Evolutionary conservation across 2,888 invertebrate species (phyloP).

Genomic region (Acanthoscelides obtectus): DNA sequence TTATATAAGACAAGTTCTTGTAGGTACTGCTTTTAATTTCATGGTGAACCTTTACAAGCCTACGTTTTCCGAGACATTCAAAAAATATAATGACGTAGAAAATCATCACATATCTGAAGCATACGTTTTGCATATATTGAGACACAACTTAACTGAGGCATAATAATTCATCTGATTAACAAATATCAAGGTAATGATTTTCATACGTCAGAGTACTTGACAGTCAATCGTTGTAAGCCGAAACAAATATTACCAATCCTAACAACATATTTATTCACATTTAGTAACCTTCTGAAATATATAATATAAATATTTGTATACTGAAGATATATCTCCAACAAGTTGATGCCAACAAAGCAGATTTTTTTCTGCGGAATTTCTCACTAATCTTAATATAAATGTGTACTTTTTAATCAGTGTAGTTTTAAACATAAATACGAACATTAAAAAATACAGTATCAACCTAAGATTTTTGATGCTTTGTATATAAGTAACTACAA

Average conservation of each 20-base stretch:
- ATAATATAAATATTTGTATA: neutral
- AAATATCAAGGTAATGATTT: neutral
- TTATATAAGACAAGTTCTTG: too few relatives aligned
- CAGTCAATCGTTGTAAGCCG: conserved; percentile 39
- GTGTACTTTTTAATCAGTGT: neutral
- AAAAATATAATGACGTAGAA: neutral
- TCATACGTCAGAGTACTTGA: conserved; percentile 7
- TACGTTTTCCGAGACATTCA: neutral
- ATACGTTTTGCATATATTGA: neutral
- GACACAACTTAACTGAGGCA: conserved; percentile 12
- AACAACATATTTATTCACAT: neutral
- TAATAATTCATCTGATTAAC: conserved; percentile 21
- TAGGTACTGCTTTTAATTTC: too few relatives aligned
- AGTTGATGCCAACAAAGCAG: neutral
- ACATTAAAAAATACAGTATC: neutral
- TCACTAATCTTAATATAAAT: neutral
- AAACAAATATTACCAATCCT: conserved; percentile 1
- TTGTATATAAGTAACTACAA: neutral
- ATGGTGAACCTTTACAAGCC: neutral
- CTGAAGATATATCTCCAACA: neutral
- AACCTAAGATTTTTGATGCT: neutral
- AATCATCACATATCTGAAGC: neutral
- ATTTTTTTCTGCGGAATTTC: neutral
- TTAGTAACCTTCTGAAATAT: neutral
- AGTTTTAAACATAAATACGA: neutral